Percentiles rank a stretch among this genome's conserved stretches.
Evolutionary conservation across 1,140 invertebrate genomes (phyloP).

Genomic region (Danaus plexippus): DNA sequence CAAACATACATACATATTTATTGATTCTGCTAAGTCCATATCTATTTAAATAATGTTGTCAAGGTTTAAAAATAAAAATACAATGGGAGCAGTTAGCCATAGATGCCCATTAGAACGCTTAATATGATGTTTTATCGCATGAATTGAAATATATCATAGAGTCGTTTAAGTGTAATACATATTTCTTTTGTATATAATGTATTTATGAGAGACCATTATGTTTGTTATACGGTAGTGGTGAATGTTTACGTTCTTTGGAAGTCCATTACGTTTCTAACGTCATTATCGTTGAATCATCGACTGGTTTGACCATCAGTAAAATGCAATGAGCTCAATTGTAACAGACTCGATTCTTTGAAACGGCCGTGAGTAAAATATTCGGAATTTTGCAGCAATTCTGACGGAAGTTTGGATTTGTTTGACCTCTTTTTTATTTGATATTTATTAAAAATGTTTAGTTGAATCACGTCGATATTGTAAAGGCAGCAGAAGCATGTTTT

Average conservation of each 20-base stretch:
- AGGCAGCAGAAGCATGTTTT: too few species aligned
- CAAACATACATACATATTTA: slow-evolving; percentile 26
- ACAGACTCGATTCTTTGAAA: slow-evolving; percentile 47
- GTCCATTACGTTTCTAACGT: slow-evolving; percentile 44
- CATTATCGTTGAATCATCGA: slow-evolving; percentile 49
- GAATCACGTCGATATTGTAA: too few species aligned
- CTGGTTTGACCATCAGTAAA: slow-evolving; percentile 28
- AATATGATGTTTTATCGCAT: not conserved
- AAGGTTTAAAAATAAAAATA: slow-evolving; percentile 16
- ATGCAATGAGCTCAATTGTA: slow-evolving; percentile 31
- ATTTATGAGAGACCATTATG: not conserved
- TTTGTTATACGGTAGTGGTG: slow-evolving; percentile 18
- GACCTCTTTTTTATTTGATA: slow-evolving; percentile 8
- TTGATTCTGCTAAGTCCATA: slow-evolving; percentile 28
- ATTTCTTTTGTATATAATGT: too few species aligned
- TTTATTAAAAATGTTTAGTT: too few species aligned
- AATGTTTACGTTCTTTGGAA: slow-evolving; percentile 39
- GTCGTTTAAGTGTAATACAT: too few species aligned
- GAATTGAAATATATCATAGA: too few species aligned
- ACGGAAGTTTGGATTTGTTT: slow-evolving; percentile 25
- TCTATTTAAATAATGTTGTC: slow-evolving; percentile 27
- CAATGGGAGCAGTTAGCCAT: slow-evolving; percentile 11
- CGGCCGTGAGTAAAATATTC: slow-evolving; percentile 40
- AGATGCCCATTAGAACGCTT: not conserved
- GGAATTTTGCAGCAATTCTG: slow-evolving; percentile 33